Percentiles rank a stretch among this genome's conserved stretches.
Conservation (phyloP, 2,888 invertebrate species). For the Catocala nupta region DNA sequence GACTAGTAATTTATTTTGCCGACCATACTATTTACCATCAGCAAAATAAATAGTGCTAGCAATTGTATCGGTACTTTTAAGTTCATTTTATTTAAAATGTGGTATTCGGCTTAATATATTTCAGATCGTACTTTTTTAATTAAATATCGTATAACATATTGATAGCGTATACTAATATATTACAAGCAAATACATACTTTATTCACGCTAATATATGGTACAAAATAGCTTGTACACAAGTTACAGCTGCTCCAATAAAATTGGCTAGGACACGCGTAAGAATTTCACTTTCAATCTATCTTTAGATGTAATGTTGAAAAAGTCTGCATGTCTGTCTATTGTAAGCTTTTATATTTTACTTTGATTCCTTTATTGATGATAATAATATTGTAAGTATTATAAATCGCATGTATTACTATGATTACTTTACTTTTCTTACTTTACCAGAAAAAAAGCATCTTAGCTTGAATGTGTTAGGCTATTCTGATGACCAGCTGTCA, state of each 20-base stretch:
- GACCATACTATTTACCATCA: not conserved
- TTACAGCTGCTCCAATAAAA: slow-evolving; percentile 45
- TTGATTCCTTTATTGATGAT: no score
- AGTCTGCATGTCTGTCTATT: slow-evolving; percentile 15
- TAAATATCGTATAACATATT: slow-evolving; percentile 36
- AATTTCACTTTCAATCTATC: slow-evolving; percentile 48
- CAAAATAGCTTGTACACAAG: slow-evolving; percentile 8
- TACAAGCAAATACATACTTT: slow-evolving; percentile 8
- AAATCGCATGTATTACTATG: no score
- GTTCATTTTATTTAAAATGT: slow-evolving; percentile 9
- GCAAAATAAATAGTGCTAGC: slow-evolving; percentile 1
- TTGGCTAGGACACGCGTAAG: slow-evolving; percentile 37
- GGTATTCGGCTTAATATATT: slow-evolving; percentile 25
- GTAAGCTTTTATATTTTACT: not conserved
- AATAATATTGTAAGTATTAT: no score
- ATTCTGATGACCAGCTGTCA: no score
- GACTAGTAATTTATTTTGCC: not conserved
- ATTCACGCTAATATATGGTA: slow-evolving; percentile 9
- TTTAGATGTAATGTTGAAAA: slow-evolving; percentile 10
- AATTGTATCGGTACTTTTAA: slow-evolving; percentile 6
- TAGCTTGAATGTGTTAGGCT: no score
- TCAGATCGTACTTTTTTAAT: slow-evolving; percentile 43
- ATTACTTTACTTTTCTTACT: no score
- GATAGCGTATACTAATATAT: slow-evolving; percentile 9
- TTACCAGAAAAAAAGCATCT: no score